Percentiles rank a stretch among this genome's conserved stretches.
These are phyloP conservation scores for Saccostrea glomerata DNA, from an alignment of 1,140 invertebrate species.

Conservation along the genomic window DNA sequence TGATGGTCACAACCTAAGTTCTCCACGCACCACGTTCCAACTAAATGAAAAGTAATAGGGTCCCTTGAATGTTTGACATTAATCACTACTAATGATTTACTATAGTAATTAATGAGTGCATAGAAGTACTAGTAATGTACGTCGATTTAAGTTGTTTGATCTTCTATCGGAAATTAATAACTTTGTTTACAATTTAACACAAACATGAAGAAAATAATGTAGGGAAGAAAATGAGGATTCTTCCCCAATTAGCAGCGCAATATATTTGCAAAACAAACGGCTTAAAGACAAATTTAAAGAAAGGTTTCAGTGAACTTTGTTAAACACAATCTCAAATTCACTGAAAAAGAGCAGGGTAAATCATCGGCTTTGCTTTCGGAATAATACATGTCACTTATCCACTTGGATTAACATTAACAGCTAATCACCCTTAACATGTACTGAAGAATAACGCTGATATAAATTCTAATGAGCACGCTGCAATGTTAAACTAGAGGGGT, in stretches of 20 bases:
- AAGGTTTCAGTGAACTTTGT: neutral
- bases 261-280: no score
- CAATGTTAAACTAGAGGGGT: neutral
- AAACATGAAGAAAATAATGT: no score
- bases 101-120: no score
- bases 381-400: neutral
- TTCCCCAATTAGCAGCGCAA: no score
- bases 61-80: no score
- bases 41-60: constrained; percentile 36
- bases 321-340: neutral
- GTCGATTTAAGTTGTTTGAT: neutral
- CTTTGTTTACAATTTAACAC: no score
- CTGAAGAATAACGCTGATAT: neutral
- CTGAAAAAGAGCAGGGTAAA: neutral
- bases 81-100: no score
- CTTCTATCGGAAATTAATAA: neutral
- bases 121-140: no score
- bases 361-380: neutral
- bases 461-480: constrained; percentile 18
- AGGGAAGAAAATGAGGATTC: no score
- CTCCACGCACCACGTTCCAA: constrained; percentile 66
- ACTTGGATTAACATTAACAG: neutral
- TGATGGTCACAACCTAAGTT: constrained; percentile 71
- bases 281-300: no score
- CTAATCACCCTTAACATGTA: constrained; percentile 32